Conservation (phyloP, 2,888 invertebrate genomes). For the Lithophane ornitopus region DNA sequence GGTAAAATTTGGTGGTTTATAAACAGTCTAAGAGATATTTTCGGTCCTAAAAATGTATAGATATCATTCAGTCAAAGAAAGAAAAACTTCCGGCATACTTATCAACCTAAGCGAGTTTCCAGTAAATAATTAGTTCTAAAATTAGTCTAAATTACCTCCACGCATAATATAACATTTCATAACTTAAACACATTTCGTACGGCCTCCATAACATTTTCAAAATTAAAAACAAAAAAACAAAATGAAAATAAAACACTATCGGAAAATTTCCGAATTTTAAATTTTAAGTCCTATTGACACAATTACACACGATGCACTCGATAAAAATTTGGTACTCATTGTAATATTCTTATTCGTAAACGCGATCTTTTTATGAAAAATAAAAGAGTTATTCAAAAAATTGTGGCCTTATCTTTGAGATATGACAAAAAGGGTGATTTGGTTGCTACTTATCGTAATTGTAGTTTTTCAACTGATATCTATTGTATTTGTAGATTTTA, state of each 20-base stretch:
- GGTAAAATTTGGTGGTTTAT: not conserved
- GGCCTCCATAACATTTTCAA: constrained; percentile 50
- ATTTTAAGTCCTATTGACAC: constrained; percentile 17
- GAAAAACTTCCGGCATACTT: not conserved
- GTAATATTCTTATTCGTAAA: constrained; percentile 24
- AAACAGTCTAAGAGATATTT: not conserved
- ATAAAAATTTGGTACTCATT: constrained; percentile 56
- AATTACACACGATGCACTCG: constrained; percentile 29
- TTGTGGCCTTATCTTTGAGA: constrained; percentile 32
- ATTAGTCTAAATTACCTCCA: constrained; percentile 39
- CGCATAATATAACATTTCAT: constrained; percentile 26
- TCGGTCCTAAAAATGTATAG: no score
- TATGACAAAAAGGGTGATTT: constrained; percentile 37
- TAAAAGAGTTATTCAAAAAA: constrained; percentile 52
- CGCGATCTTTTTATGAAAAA: constrained; percentile 51
- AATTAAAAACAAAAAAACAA: not conserved
- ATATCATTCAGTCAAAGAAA: not conserved
- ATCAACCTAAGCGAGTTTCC: not conserved
- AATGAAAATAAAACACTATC: not conserved
- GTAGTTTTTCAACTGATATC: constrained; percentile 7
- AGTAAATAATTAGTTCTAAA: not conserved
- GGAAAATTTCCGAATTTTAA: not conserved
- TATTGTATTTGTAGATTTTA: constrained; percentile 31
- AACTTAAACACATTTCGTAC: constrained; percentile 30
- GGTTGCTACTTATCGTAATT: constrained; percentile 1